These are phyloP conservation scores for Pachycephala philippinensis DNA, from an alignment of 2,113 vertebrate genomes.

Conservation along the genomic window DNA sequence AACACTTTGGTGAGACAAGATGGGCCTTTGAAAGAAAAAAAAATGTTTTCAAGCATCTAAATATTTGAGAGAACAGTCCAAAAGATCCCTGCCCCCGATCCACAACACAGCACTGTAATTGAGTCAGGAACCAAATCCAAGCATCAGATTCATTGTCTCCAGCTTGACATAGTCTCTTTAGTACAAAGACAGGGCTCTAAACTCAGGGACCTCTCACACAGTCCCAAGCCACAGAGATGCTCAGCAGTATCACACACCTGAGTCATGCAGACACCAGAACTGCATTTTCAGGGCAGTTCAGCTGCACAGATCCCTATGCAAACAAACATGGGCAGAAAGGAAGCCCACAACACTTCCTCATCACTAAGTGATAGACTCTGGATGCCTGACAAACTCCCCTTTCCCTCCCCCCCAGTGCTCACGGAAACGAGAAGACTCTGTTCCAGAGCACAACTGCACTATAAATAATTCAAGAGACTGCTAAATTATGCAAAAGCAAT, in stretches of 20 bases:
- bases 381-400: conserved; percentile 8
- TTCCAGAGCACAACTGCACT: conserved; percentile 43
- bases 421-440: conserved; percentile 31
- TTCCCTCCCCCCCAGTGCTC: background rate
- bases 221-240: background rate
- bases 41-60: background rate
- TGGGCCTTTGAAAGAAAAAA: background rate
- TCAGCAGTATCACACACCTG: background rate
- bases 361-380: background rate
- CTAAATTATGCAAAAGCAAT: conserved; percentile 66
- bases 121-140: background rate
- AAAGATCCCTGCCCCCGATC: background rate
- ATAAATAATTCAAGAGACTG: conserved; percentile 51
- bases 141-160: background rate
- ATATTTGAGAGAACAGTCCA: background rate
- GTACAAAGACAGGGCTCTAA: background rate
- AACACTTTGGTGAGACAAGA: background rate
- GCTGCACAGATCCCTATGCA: background rate
- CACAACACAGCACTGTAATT: background rate
- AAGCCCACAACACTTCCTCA: background rate
- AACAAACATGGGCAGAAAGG: background rate
- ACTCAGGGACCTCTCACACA: background rate
- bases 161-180: background rate
- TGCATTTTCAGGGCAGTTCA: background rate
- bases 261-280: background rate